A percentile compares a stretch with the other conserved stretches of the same genome.
These are phyloP conservation scores for Dysdera silvatica DNA, from an alignment of 1,140 invertebrate genomes.

Conservation along the genomic window DNA sequence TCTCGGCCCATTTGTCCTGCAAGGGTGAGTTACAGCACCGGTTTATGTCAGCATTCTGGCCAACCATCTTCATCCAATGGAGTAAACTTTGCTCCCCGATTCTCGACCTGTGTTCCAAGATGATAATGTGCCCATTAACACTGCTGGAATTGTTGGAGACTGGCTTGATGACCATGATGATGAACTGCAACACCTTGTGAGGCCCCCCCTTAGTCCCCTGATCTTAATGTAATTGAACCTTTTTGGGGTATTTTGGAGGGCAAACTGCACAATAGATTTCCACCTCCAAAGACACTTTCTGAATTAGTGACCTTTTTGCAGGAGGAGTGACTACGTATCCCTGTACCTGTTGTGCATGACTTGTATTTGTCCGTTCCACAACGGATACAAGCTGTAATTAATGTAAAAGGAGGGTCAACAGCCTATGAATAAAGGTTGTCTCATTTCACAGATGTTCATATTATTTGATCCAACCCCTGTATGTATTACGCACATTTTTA, in stretches of 20 bases:
- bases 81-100: background rate
- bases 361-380: too few species aligned
- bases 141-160: background rate
- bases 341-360: too few species aligned
- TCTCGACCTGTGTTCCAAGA: background rate
- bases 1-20: background rate
- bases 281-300: too few species aligned
- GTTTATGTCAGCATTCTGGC: conserved; percentile 1
- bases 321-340: too few species aligned
- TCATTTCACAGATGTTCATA: too few species aligned
- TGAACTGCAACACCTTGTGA: conserved; percentile 2
- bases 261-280: background rate
- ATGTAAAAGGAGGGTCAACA: too few species aligned
- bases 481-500: too few species aligned
- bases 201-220: background rate
- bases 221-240: background rate
- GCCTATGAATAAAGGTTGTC: too few species aligned
- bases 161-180: conserved; percentile 4
- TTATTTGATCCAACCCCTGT: too few species aligned
- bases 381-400: too few species aligned
- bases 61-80: conserved; percentile 4
- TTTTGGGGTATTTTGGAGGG: conserved; percentile 5
- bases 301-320: too few species aligned
- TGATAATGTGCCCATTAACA: conserved; percentile 4
- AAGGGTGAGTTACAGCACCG: background rate